Evolutionary conservation across 1,140 invertebrate species (phyloP).

Genomic region (Physella acuta): DNA sequence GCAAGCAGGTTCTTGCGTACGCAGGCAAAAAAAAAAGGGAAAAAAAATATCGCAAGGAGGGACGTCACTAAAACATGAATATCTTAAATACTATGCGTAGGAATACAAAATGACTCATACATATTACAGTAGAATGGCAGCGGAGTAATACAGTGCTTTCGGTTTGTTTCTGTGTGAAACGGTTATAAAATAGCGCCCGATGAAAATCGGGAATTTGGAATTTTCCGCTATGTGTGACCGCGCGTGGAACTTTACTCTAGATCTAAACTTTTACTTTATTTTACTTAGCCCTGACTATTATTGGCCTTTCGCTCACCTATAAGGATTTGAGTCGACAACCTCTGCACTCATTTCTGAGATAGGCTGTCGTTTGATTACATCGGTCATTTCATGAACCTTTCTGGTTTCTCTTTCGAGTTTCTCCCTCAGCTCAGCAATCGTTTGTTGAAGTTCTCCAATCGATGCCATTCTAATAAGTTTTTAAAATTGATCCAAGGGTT

Average conservation of each 20-base stretch:
- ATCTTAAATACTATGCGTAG: too few species aligned
- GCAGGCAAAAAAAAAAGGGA: too few species aligned
- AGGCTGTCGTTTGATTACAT: slow-evolving; percentile 57
- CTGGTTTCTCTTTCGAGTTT: slow-evolving; percentile 16
- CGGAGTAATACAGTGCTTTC: neutral
- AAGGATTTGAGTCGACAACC: slow-evolving; percentile 98
- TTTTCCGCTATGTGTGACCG: too few species aligned
- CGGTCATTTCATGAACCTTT: slow-evolving; percentile 14
- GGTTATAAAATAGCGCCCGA: neutral
- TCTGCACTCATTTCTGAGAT: slow-evolving; percentile 81
- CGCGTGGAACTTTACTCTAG: too few species aligned
- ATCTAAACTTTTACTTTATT: too few species aligned
- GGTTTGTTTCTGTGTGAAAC: neutral
- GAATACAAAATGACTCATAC: too few species aligned
- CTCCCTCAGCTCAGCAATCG: slow-evolving; percentile 22
- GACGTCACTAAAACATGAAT: too few species aligned
- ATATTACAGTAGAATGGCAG: too few species aligned
- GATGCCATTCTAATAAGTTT: slow-evolving; percentile 29
- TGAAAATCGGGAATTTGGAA: too few species aligned
- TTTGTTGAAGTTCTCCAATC: slow-evolving; percentile 53
- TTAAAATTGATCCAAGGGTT: neutral
- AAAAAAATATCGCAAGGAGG: too few species aligned
- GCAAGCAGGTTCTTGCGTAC: too few species aligned
- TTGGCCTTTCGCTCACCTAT: slow-evolving; percentile 70
- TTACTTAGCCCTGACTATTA: too few species aligned